Percentiles rank a stretch among this genome's conserved stretches.
These are phyloP conservation scores for Nerophis lumbriciformis DNA, from an alignment of 2,113 vertebrate species.

Conservation along the genomic window DNA sequence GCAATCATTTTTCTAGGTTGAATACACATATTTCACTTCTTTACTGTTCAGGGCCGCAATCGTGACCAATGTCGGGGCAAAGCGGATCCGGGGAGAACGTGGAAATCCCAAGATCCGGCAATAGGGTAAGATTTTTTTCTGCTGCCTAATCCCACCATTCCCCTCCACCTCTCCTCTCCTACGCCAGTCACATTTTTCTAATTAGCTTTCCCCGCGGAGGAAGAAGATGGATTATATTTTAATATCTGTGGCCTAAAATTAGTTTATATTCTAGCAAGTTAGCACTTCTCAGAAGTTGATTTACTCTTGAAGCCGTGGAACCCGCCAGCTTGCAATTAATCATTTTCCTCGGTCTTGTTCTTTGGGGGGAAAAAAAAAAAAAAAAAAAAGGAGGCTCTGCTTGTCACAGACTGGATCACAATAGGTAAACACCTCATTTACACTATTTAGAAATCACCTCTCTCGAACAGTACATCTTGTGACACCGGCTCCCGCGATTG, in stretches of 20 bases:
- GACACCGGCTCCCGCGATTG: constrained; percentile 61
- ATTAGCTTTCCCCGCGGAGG: constrained; percentile 80
- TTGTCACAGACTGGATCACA: constrained; percentile 72
- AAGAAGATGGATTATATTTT: constrained; percentile 93
- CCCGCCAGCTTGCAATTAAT: constrained; percentile 78
- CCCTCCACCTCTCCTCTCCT: constrained; percentile 69
- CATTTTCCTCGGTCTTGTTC: constrained; percentile 56
- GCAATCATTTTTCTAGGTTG: no score
- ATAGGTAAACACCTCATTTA: constrained; percentile 74
- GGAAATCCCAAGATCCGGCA: constrained; percentile 62
- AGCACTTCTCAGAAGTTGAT: constrained; percentile 81
- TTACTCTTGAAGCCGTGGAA: constrained; percentile 82
- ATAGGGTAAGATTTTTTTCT: constrained; percentile 51
- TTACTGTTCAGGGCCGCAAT: no score
- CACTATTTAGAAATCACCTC: constrained; percentile 78
- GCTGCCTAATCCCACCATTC: constrained; percentile 72
- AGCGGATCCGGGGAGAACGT: no score
- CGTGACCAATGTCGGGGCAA: no score
- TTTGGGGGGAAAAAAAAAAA: constrained; percentile 42
- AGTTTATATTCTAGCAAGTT: constrained; percentile 88
- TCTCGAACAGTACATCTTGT: constrained; percentile 67
- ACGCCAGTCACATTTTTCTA: constrained; percentile 81
- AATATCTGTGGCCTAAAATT: constrained; percentile 83
- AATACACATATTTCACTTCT: no score
- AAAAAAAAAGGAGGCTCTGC: constrained; percentile 41